phyloP scores from a whole-genome alignment of 2,797 vertebrate genomes.

The Todus mexicanus region DNA sequence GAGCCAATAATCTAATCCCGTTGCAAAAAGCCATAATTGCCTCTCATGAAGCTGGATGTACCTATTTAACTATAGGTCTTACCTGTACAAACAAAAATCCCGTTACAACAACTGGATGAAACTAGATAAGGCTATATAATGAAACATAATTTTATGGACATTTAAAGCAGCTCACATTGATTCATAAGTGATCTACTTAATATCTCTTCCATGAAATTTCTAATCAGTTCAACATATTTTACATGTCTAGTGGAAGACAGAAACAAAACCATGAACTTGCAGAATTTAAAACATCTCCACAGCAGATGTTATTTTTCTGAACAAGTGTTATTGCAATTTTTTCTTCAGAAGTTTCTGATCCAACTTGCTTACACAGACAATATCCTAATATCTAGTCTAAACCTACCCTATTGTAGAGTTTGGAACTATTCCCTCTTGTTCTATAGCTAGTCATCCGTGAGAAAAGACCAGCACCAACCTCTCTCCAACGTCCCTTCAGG shows the following conservation, averaged over 20 bases:
- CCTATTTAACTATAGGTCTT: not conserved
- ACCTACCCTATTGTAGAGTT: too few species aligned
- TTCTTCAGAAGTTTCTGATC: not conserved
- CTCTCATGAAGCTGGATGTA: not conserved
- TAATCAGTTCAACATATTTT: not conserved
- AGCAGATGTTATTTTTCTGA: slow-evolving; percentile 28
- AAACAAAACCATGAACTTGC: not conserved
- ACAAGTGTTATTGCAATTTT: not conserved
- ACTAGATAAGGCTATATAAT: not conserved
- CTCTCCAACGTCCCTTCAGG: too few species aligned
- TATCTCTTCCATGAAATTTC: not conserved
- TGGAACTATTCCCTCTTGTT: too few species aligned
- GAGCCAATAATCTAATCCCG: not conserved
- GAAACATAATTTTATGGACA: not conserved
- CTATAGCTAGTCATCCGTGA: too few species aligned
- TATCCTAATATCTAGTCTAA: too few species aligned
- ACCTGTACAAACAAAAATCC: not conserved
- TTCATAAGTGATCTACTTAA: not conserved
- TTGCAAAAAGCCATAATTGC: not conserved
- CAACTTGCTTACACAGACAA: not conserved
- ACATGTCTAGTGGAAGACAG: not conserved
- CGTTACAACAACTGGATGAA: not conserved
- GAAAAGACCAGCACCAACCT: too few species aligned
- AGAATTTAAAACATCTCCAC: slow-evolving; percentile 10
- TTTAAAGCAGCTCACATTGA: not conserved